phyloP scores from a whole-genome alignment of 2,888 invertebrate species.

The Epirrhoe alternata region DNA sequence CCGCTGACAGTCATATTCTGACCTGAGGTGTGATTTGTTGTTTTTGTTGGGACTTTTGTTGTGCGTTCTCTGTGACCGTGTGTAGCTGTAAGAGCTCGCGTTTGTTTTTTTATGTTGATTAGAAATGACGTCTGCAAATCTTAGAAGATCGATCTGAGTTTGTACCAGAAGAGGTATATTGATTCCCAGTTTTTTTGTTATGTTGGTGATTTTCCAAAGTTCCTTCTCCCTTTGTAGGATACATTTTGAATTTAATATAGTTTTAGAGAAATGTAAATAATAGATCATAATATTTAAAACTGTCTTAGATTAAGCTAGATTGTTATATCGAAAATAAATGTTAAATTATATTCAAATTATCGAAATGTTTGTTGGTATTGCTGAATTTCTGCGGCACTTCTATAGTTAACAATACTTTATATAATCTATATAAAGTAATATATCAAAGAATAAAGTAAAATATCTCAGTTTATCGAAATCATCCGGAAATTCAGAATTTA shows the following conservation, averaged over 20 bases:
- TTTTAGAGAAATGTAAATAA: conserved; percentile 41
- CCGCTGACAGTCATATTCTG: conserved; percentile 93
- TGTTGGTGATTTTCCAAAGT: conserved; percentile 62
- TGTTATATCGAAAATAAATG: conserved; percentile 28
- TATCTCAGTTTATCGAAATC: background rate
- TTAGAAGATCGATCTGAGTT: conserved; percentile 22
- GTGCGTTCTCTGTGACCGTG: conserved; percentile 43
- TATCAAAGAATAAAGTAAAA: background rate
- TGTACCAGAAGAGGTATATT: conserved; percentile 21
- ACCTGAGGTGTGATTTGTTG: conserved; percentile 84
- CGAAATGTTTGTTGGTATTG: conserved; percentile 33
- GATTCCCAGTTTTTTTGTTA: conserved; percentile 48
- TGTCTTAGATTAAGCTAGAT: conserved; percentile 34
- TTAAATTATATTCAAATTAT: conserved; percentile 17
- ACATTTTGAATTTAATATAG: conserved; percentile 35
- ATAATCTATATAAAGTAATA: no score
- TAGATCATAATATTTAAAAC: conserved; percentile 38
- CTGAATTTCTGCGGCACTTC: conserved; percentile 30
- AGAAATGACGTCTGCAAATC: conserved; percentile 14
- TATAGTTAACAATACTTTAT: background rate
- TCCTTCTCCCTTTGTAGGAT: conserved; percentile 64
- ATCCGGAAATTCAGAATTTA: conserved; percentile 19
- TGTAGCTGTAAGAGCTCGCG: conserved; percentile 16
- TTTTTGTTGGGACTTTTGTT: conserved; percentile 44
- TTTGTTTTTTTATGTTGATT: conserved; percentile 6